Evolutionary conservation across 2,797 vertebrate genomes (phyloP), one percentile per base, ranked within the genome.

Genomic region (Thunnus albacares): DNA sequence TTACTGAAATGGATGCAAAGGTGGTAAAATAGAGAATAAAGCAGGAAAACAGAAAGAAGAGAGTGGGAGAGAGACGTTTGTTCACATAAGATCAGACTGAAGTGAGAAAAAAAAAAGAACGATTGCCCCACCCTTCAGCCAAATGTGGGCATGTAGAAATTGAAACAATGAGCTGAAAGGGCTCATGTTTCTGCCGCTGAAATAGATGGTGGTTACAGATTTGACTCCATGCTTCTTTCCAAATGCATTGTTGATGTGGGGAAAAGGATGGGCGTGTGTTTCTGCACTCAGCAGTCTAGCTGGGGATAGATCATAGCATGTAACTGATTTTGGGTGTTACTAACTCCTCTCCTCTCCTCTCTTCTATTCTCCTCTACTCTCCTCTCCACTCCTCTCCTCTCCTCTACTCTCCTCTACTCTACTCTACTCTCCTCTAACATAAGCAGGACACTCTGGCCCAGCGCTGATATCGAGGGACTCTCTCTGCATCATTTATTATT

Each of bases 131-230:
- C 87, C 86, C 72, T 72, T 60, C 51, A 68, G 68, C n/a, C 30
- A 61, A 86, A 56, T 80, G 72, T 57, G 74, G 72, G 45, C 45
- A 47, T 20, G 64, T 61, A 85, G 72, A 89, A 84, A 85, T 75
- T 47, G 53, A 79, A 88, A 87, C 79, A 89, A 85, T 81, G 68
- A 89, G 73, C 65, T 53, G 63, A 64, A 41, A 66, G 61, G 65
- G 75, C 71, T 89, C 22, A n/a, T 72, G 55, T 85, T 87, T 85
- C 78, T 86, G 38, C 71, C 73, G 60, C 58, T 76, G 62, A 82
- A 79, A 77, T 69, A 88, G 81, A 81, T 0, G 33, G 26, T 22
- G 71, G 61, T 73, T 66, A 53, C 6, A 1, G 45, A 77, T 63
- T 78, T 76, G 28, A 80, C 73, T 51, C 47, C n/a, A 59, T 71